Percentiles rank a stretch among this genome's conserved stretches.
phyloP scores from a whole-genome alignment of 2,888 invertebrate genomes.

The Dynastes hyllus region DNA sequence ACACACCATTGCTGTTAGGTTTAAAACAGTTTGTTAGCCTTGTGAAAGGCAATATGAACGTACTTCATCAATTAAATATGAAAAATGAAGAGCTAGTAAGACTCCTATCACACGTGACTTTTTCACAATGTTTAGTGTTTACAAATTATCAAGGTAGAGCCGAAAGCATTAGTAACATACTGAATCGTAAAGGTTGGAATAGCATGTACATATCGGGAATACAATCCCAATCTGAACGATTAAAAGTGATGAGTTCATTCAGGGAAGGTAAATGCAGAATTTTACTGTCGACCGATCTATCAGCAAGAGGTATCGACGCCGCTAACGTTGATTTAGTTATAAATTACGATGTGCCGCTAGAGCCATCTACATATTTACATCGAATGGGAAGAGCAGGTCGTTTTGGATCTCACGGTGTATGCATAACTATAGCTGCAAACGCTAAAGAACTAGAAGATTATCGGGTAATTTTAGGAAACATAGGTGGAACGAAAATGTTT shows the following conservation, averaged over 20 bases:
- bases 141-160: conserved; percentile 91
- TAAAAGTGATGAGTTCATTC: conserved; percentile 84
- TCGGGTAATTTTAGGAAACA: conserved; percentile 74
- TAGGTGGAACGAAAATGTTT: conserved; percentile 74
- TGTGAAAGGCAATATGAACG: conserved; percentile 77
- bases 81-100: conserved; percentile 79
- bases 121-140: conserved; percentile 94
- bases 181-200: conserved; percentile 84
- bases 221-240: conserved; percentile 85
- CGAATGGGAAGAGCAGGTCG: conserved; percentile 96
- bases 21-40: conserved; percentile 84
- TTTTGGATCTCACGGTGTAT: conserved; percentile 89
- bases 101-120: conserved; percentile 82
- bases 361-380: conserved; percentile 91
- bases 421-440: conserved; percentile 82
- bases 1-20: conserved; percentile 83
- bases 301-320: conserved; percentile 95
- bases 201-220: conserved; percentile 85
- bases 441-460: conserved; percentile 78
- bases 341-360: conserved; percentile 90
- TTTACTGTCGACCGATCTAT: conserved; percentile 91
- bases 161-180: conserved; percentile 82
- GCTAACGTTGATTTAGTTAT: conserved; percentile 94
- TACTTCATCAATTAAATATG: conserved; percentile 78
- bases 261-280: conserved; percentile 88